phyloP scores from a whole-genome alignment of 2,888 invertebrate species.

The Helicoverpa assulta region DNA sequence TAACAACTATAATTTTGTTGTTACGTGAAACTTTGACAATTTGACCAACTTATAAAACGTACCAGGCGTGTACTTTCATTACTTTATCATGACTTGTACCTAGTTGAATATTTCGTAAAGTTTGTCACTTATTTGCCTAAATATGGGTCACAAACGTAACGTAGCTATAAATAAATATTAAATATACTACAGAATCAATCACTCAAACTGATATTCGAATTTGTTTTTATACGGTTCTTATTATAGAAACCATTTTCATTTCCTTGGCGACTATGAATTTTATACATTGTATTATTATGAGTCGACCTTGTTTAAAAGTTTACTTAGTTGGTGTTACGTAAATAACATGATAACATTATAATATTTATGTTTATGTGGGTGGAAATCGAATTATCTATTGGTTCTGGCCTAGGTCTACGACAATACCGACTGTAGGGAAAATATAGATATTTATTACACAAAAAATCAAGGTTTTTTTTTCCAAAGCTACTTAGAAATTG shows the following conservation, averaged over 20 bases:
- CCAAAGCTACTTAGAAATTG: too few relatives aligned
- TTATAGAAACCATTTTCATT: conserved; percentile 19
- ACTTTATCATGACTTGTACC: conserved; percentile 30
- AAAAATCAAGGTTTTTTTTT: too few relatives aligned
- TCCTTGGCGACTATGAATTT: conserved; percentile 8
- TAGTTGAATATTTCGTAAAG: conserved; percentile 33
- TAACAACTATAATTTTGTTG: conserved; percentile 41
- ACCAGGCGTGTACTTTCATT: conserved; percentile 9
- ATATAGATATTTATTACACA: too few relatives aligned
- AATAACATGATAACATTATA: not conserved
- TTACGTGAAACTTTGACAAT: conserved; percentile 46
- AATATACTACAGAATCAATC: conserved; percentile 34
- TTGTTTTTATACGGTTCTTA: conserved; percentile 12
- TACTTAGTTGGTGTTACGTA: not conserved
- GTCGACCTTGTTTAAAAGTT: conserved; percentile 4
- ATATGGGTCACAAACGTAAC: conserved; percentile 60
- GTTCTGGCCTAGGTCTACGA: too few relatives aligned
- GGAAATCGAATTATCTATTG: not conserved
- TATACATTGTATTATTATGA: conserved; percentile 4
- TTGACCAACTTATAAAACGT: conserved; percentile 31
- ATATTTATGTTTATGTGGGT: not conserved
- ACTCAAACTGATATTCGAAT: conserved; percentile 39
- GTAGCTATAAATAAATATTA: too few relatives aligned
- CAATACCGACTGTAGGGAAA: too few relatives aligned
- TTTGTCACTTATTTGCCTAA: conserved; percentile 57